These are phyloP conservation scores for Caenorhabditis wallacei DNA, from an alignment of 2,888 invertebrate genomes.

Conservation along the genomic window DNA sequence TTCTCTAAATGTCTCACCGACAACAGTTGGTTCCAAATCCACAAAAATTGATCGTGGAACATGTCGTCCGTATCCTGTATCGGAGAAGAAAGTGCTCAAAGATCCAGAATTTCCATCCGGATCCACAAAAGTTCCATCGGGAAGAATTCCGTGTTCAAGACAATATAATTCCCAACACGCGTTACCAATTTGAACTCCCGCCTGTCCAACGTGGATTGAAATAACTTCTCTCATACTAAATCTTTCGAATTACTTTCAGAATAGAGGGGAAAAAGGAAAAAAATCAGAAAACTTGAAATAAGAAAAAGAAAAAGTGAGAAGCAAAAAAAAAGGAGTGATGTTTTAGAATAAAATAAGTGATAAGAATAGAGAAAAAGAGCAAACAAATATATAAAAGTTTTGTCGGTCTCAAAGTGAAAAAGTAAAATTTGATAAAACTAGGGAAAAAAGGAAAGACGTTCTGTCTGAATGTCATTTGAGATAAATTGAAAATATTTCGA, in stretches of 20 bases:
- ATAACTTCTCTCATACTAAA: constrained; percentile 59
- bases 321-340: constrained; percentile 20
- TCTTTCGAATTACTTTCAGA: background rate
- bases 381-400: constrained; percentile 41
- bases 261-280: background rate
- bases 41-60: constrained; percentile 75
- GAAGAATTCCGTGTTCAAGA: constrained; percentile 85
- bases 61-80: constrained; percentile 87
- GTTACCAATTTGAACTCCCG: constrained; percentile 83
- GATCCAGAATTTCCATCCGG: constrained; percentile 86
- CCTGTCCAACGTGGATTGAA: constrained; percentile 61
- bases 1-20: constrained; percentile 52
- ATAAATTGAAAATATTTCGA: background rate
- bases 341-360: constrained; percentile 28
- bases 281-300: constrained; percentile 5
- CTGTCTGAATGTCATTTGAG: background rate
- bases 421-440: constrained; percentile 18
- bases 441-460: background rate
- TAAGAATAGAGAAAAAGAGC: constrained; percentile 49
- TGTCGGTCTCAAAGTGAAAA: constrained; percentile 20
- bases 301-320: constrained; percentile 19
- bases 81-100: constrained; percentile 90
- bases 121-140: constrained; percentile 83
- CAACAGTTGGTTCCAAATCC: constrained; percentile 75
- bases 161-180: constrained; percentile 86